Conservation (phyloP, 2,797 vertebrate species). For the Lacerta bilineata region DNA sequence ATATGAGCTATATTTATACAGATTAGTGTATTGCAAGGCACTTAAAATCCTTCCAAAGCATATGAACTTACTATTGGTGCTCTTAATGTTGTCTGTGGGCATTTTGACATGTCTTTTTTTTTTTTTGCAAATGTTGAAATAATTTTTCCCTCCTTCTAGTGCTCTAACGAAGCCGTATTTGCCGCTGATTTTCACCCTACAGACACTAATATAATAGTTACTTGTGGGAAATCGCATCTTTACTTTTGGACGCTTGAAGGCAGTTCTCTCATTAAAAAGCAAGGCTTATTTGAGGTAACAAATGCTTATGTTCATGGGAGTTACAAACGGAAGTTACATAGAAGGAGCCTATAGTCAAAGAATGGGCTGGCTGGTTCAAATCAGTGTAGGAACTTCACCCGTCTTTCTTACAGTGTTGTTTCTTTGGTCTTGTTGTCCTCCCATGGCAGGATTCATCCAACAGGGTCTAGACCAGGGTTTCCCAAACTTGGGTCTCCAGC, state of each 20-base stretch:
- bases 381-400: neutral
- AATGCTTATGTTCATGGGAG: constrained; percentile 23
- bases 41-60: neutral
- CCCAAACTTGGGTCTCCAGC: too few species aligned
- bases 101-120: neutral
- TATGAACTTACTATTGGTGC: neutral
- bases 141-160: constrained; percentile 80
- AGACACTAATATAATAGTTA: constrained; percentile 94
- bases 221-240: constrained; percentile 97
- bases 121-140: constrained; percentile 54
- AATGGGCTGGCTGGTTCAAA: neutral
- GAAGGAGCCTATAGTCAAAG: neutral
- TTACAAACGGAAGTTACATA: neutral
- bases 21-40: neutral
- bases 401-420: neutral
- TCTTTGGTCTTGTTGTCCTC: neutral
- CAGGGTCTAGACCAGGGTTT: too few species aligned
- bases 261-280: constrained; percentile 91
- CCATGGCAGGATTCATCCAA: neutral
- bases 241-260: constrained; percentile 98
- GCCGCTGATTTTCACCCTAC: constrained; percentile 97
- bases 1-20: too few species aligned
- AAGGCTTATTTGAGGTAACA: constrained; percentile 96
- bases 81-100: neutral
- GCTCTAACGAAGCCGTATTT: constrained; percentile 96